These are phyloP conservation scores for Dromococcyx pavoninus DNA, from an alignment of 2,797 vertebrate genomes.

Conservation along the genomic window DNA sequence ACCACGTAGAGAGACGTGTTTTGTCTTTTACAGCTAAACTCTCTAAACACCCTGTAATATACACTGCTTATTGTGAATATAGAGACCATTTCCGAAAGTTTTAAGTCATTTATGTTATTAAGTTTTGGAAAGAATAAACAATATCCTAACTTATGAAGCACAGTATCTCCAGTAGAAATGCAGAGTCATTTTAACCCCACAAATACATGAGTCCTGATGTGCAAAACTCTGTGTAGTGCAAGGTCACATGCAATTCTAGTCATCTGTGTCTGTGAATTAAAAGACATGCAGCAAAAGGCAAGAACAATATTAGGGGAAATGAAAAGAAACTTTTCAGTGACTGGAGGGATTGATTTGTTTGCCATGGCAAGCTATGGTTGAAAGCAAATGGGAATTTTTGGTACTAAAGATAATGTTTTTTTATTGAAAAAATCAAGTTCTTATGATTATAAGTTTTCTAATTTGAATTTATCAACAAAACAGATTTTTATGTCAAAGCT, in stretches of 20 bases:
- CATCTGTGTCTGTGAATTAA: background rate
- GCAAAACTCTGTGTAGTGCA: background rate
- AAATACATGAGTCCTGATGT: background rate
- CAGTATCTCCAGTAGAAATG: background rate
- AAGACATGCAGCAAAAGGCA: background rate
- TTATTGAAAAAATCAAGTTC: background rate
- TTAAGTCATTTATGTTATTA: background rate
- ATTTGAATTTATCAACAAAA: too few relatives aligned
- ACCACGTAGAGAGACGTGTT: background rate
- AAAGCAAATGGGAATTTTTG: background rate
- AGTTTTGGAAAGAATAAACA: background rate
- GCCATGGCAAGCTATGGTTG: background rate
- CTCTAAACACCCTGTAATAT: background rate
- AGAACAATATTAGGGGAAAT: background rate
- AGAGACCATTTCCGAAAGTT: background rate
- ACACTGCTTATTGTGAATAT: background rate
- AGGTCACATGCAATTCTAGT: background rate
- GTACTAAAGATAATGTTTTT: background rate
- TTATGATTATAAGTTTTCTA: too few relatives aligned
- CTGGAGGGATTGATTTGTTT: background rate
- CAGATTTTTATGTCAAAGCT: background rate
- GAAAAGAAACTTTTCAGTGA: background rate
- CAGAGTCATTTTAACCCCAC: background rate
- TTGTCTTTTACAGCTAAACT: background rate
- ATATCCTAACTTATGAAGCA: background rate